Evolutionary conservation across 30 jellyfish, hydroid and myxozoan genomes (phyloP).

Genomic region (Aurelia sp.): DNA sequence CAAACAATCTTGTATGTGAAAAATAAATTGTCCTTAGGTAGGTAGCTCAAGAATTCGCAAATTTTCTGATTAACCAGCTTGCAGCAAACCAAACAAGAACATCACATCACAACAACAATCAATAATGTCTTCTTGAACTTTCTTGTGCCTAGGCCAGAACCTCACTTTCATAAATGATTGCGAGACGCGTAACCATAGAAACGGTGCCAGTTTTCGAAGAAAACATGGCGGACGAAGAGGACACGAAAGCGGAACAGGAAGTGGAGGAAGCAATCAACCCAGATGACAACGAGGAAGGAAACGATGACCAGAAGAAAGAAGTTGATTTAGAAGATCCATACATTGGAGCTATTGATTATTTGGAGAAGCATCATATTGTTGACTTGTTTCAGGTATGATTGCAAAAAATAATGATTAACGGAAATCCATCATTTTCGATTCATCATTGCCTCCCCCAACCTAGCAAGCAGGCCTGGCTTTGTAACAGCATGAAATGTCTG

Average conservation of each 20-base stretch:
- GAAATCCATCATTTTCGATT: no score
- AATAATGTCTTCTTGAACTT: neutral
- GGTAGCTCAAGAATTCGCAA: no score
- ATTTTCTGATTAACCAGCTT: no score
- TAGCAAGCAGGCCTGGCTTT: no score
- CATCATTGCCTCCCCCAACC: no score
- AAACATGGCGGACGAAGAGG: slow-evolving; percentile 48
- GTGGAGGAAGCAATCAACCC: neutral
- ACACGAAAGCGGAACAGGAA: neutral
- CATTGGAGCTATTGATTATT: slow-evolving; percentile 38
- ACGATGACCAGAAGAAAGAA: neutral
- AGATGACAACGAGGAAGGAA: neutral
- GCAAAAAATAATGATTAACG: no score
- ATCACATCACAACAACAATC: no score
- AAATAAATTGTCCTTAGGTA: no score
- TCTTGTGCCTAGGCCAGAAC: neutral
- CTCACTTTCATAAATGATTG: neutral
- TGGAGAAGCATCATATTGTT: slow-evolving; percentile 13
- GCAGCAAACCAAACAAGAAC: no score
- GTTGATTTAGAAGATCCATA: slow-evolving; percentile 28
- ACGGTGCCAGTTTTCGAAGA: neutral
- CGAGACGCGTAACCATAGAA: slow-evolving; percentile 39
- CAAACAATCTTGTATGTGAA: no score
- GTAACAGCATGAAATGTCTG: no score
- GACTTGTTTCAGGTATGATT: slow-evolving; percentile 34